Evolutionary conservation across 2,888 invertebrate genomes (phyloP).

Genomic region (Microctonus aethiopoides): DNA sequence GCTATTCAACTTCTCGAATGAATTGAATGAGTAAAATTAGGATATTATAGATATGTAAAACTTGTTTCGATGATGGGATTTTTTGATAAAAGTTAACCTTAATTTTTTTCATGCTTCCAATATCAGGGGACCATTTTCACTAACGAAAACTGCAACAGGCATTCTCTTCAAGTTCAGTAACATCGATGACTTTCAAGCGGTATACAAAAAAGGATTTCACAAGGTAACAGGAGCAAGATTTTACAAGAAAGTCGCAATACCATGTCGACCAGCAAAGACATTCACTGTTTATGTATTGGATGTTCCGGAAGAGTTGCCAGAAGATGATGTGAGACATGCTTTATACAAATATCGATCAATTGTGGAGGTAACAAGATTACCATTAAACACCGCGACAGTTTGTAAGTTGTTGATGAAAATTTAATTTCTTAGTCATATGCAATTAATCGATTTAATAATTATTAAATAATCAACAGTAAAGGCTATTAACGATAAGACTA

Average conservation of each 20-base stretch:
- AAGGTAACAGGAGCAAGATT: conserved; percentile 87
- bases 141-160: conserved; percentile 89
- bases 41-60: conserved; percentile 7
- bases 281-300: conserved; percentile 86
- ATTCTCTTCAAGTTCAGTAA: conserved; percentile 89
- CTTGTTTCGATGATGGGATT: conserved; percentile 33
- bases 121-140: conserved; percentile 81
- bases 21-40: conserved; percentile 22
- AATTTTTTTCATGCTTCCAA: conserved; percentile 24
- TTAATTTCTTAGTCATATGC: background rate
- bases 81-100: conserved; percentile 42
- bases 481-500: conserved; percentile 62
- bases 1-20: conserved; percentile 28
- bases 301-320: conserved; percentile 85
- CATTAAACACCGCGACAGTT: conserved; percentile 66
- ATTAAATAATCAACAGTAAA: conserved; percentile 51
- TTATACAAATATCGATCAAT: conserved; percentile 83
- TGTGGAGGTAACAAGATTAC: conserved; percentile 81
- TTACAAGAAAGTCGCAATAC: conserved; percentile 87
- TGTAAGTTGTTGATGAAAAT: conserved; percentile 49
- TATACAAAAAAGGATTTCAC: conserved; percentile 88
- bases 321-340: conserved; percentile 86
- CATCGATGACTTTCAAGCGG: conserved; percentile 87
- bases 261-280: conserved; percentile 88
- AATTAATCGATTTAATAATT: conserved; percentile 17